A percentile compares a stretch with the other conserved stretches of the same genome.
Conservation (phyloP, 30 jellyfish, hydroid and myxozoan species). For the Hydractinia symbiolongicarpus region DNA sequence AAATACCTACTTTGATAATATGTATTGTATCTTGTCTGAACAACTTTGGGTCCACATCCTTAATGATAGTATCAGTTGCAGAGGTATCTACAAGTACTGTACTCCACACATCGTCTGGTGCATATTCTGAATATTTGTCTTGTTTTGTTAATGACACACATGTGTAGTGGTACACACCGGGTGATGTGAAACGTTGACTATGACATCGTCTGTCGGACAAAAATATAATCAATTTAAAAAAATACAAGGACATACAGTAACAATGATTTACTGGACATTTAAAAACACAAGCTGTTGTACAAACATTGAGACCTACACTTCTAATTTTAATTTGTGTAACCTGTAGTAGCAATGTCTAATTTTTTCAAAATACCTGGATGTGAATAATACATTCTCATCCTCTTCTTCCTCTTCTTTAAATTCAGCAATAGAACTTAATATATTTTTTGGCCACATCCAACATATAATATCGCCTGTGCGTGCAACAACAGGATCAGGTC, state of each 20-base stretch:
- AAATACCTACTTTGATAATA: slow-evolving; percentile 19
- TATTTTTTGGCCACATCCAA: slow-evolving; percentile 46
- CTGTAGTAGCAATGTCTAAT: too few relatives aligned
- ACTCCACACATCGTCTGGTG: slow-evolving; percentile 48
- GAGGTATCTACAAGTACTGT: slow-evolving; percentile 44
- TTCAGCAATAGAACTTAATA: slow-evolving; percentile 24
- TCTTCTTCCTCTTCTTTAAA: slow-evolving; percentile 21
- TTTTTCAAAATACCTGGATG: slow-evolving; percentile 10
- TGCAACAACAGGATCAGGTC: slow-evolving; percentile 50
- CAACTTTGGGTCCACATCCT: slow-evolving; percentile 31
- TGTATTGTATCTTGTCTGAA: slow-evolving; percentile 35
- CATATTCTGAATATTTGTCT: slow-evolving; percentile 29
- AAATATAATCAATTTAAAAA: neutral
- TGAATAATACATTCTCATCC: slow-evolving; percentile 28
- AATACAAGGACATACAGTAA: too few relatives aligned
- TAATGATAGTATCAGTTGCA: slow-evolving; percentile 31
- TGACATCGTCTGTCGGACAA: slow-evolving; percentile 35
- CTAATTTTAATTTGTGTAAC: too few relatives aligned
- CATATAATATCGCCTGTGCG: slow-evolving; percentile 41
- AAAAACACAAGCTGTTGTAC: too few relatives aligned
- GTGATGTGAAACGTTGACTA: slow-evolving; percentile 30
- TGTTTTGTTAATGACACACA: slow-evolving; percentile 38
- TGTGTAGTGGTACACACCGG: slow-evolving; percentile 47
- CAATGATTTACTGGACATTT: too few relatives aligned
- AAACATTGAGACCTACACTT: too few relatives aligned